Conservation (phyloP, 2,113 vertebrate species). For the Tetraodon nigroviridis region DNA sequence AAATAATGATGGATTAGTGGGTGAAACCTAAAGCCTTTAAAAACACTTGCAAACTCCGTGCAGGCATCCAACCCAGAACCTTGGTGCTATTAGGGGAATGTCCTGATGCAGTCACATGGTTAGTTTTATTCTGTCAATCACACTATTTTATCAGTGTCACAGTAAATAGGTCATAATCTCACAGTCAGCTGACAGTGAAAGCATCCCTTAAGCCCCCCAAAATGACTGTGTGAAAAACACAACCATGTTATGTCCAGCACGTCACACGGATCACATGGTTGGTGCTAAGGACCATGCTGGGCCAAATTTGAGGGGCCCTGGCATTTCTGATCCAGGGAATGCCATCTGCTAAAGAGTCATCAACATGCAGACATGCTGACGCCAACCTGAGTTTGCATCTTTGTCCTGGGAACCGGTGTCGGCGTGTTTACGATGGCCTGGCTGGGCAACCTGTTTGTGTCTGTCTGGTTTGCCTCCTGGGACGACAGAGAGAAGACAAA, state of each 20-base stretch:
- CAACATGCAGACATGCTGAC: slow-evolving; percentile 4
- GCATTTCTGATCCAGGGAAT: slow-evolving; percentile 20
- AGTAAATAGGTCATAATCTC: not conserved
- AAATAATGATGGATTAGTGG: too few species aligned
- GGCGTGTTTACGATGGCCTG: slow-evolving; percentile 21
- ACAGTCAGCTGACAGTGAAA: slow-evolving; percentile 49
- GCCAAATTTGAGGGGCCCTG: slow-evolving; percentile 38
- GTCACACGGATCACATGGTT: slow-evolving; percentile 48
- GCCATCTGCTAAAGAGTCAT: slow-evolving; percentile 19
- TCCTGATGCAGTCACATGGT: too few species aligned
- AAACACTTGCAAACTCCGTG: too few species aligned
- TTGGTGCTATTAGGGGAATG: too few species aligned
- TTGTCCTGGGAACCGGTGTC: slow-evolving; percentile 50
- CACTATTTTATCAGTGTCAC: not conserved
- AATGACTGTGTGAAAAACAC: slow-evolving; percentile 40
- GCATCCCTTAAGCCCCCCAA: slow-evolving; percentile 37
- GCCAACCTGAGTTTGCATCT: slow-evolving; percentile 37
- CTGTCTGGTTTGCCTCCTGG: slow-evolving; percentile 42
- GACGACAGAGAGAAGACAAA: slow-evolving; percentile 30
- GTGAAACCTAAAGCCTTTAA: too few species aligned
- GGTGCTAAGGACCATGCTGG: slow-evolving; percentile 36
- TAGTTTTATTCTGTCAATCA: too few species aligned
- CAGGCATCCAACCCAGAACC: too few species aligned
- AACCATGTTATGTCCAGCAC: slow-evolving; percentile 27
- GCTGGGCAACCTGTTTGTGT: slow-evolving; percentile 24